These are phyloP conservation scores for Lymantria dispar DNA, from an alignment of 2,888 invertebrate genomes.

Conservation along the genomic window DNA sequence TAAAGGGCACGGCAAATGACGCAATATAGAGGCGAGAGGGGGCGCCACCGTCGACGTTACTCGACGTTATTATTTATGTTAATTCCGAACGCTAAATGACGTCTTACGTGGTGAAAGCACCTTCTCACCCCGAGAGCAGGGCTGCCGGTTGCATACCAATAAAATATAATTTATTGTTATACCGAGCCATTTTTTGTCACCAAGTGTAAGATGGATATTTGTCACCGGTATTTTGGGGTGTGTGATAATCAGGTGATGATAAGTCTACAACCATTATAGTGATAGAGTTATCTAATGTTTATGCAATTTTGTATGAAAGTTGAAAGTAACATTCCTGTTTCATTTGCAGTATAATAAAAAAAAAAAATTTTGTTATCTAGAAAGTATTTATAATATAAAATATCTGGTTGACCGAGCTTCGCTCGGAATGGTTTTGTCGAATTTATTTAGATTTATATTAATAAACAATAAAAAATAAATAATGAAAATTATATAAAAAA, in stretches of 20 bases:
- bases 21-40: slow-evolving; percentile 54
- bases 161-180: slow-evolving; percentile 32
- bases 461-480: no score
- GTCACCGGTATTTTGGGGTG: slow-evolving; percentile 11
- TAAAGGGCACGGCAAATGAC: slow-evolving; percentile 73
- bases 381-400: no score
- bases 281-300: neutral
- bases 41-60: slow-evolving; percentile 54
- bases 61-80: slow-evolving; percentile 81
- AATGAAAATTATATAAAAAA: no score
- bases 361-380: no score
- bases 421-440: no score
- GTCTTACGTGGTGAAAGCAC: slow-evolving; percentile 70
- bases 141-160: slow-evolving; percentile 35
- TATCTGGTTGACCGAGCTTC: no score
- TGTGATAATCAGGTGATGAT: neutral
- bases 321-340: no score
- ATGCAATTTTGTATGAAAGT: no score
- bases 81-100: slow-evolving; percentile 76
- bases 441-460: no score
- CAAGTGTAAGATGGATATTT: slow-evolving; percentile 24
- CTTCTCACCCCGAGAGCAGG: slow-evolving; percentile 47
- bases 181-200: slow-evolving; percentile 16
- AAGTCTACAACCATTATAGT: neutral
- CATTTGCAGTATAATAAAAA: no score